These are phyloP conservation scores for Solenopsis fugax DNA, from an alignment of 1,140 invertebrate species.

Conservation along the genomic window DNA sequence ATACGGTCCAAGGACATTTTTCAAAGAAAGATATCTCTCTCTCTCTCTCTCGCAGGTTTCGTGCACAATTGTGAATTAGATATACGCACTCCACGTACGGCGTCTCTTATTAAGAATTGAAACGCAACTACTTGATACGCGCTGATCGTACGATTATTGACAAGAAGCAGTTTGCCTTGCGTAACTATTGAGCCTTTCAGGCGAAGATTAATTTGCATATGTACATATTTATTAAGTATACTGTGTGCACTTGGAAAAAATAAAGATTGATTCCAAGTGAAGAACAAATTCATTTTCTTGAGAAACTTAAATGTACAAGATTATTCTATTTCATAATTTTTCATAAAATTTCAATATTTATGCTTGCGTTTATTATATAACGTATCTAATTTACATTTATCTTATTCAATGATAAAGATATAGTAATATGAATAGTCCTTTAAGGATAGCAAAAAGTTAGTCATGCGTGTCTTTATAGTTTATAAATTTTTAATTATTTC, in stretches of 20 bases:
- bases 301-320: slow-evolving; percentile 1
- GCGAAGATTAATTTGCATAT: not conserved
- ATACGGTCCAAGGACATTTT: slow-evolving; percentile 40
- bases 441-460: not conserved
- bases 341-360: not conserved
- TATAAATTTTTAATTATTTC: not conserved
- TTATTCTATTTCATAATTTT: not conserved
- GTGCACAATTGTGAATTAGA: not conserved
- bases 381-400: not conserved
- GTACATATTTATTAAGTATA: not conserved
- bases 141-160: slow-evolving; percentile 19
- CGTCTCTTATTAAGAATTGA: slow-evolving; percentile 11
- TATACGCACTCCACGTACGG: slow-evolving; percentile 2
- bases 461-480: not conserved
- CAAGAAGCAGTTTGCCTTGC: not conserved
- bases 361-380: not conserved
- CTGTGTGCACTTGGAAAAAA: not conserved
- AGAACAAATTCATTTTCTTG: not conserved
- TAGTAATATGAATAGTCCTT: not conserved
- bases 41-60: not conserved
- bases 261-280: not conserved
- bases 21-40: slow-evolving; percentile 40
- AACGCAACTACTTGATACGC: slow-evolving; percentile 11
- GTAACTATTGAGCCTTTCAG: slow-evolving; percentile 21
- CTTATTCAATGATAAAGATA: not conserved